These are phyloP conservation scores for Lysiphlebus fabarum DNA, from an alignment of 1,140 invertebrate species.

Conservation along the genomic window DNA sequence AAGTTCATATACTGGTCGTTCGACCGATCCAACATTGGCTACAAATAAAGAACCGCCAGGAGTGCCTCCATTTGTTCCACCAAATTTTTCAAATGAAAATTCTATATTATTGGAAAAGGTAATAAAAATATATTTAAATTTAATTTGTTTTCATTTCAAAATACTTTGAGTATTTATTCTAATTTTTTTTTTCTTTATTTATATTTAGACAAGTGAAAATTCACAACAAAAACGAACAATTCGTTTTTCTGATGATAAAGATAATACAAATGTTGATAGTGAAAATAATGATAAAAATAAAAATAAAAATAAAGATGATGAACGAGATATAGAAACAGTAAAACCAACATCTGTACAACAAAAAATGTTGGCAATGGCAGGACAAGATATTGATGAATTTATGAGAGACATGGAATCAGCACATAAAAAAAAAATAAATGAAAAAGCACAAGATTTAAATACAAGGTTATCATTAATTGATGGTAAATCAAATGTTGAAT, in stretches of 20 bases:
- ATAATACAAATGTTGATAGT: conserved; percentile 50
- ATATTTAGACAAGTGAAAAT: conserved; percentile 41
- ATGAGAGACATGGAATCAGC: conserved; percentile 89
- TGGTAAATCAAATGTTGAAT: conserved; percentile 37
- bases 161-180: background rate
- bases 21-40: conserved; percentile 42
- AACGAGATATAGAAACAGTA: conserved; percentile 50
- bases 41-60: conserved; percentile 72
- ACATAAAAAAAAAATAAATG: conserved; percentile 69
- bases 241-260: conserved; percentile 65
- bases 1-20: conserved; percentile 58
- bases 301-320: conserved; percentile 47
- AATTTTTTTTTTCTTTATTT: conserved; percentile 9
- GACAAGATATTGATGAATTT: conserved; percentile 87
- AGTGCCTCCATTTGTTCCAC: conserved; percentile 81
- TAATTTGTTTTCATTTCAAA: conserved; percentile 1
- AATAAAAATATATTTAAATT: conserved; percentile 12
- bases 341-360: conserved; percentile 77
- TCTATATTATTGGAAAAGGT: conserved; percentile 57
- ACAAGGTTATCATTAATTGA: conserved; percentile 54
- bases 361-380: conserved; percentile 79
- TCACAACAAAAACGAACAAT: conserved; percentile 59
- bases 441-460: conserved; percentile 63
- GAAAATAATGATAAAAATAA: conserved; percentile 44
- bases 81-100: conserved; percentile 65